These are phyloP conservation scores for Protodeltote pygarga DNA, from an alignment of 2,888 invertebrate genomes.

Conservation along the genomic window DNA sequence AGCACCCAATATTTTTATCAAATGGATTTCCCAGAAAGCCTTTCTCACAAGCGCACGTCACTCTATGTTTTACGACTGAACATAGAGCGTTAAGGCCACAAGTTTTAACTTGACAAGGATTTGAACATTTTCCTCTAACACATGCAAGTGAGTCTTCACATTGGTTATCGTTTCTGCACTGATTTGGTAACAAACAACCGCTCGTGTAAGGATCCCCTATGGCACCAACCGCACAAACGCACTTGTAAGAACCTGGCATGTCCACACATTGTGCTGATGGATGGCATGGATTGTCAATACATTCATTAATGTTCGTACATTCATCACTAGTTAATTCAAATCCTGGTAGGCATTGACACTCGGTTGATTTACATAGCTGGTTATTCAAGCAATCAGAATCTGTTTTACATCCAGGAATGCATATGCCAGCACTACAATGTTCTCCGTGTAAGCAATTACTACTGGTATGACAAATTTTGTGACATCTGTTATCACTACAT, in stretches of 20 bases:
- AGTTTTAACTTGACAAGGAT: slow-evolving; percentile 91
- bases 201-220: slow-evolving; percentile 90
- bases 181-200: slow-evolving; percentile 92
- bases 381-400: slow-evolving; percentile 93
- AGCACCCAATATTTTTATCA: slow-evolving; percentile 92
- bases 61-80: slow-evolving; percentile 90
- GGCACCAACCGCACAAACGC: slow-evolving; percentile 92
- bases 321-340: slow-evolving; percentile 91
- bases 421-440: slow-evolving; percentile 93
- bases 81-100: slow-evolving; percentile 94
- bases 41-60: slow-evolving; percentile 92
- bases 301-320: slow-evolving; percentile 95
- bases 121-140: slow-evolving; percentile 91
- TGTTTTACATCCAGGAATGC: slow-evolving; percentile 93
- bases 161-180: slow-evolving; percentile 91
- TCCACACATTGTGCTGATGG: slow-evolving; percentile 93
- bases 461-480: slow-evolving; percentile 95
- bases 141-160: slow-evolving; percentile 93
- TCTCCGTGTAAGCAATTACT: slow-evolving; percentile 96
- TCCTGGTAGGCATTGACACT: slow-evolving; percentile 93
- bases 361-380: slow-evolving; percentile 91
- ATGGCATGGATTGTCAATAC: slow-evolving; percentile 92
- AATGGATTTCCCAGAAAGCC: slow-evolving; percentile 94
- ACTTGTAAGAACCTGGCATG: slow-evolving; percentile 92
- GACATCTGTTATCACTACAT: slow-evolving; percentile 92